Evolutionary conservation across 2,888 invertebrate genomes (phyloP).

Genomic region (Chymomyza amoena): DNA sequence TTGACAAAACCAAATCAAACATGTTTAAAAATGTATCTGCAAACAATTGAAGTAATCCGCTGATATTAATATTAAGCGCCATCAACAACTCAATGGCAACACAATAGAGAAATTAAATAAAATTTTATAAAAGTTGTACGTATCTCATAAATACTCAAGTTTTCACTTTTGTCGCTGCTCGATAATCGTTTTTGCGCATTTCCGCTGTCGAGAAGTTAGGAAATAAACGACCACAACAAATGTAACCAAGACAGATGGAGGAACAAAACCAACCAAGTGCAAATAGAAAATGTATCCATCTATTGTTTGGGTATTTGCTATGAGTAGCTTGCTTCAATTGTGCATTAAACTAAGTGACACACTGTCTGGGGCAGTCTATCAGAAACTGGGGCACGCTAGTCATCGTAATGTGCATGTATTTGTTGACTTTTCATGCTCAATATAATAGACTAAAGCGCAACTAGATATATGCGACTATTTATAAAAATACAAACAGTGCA

Average conservation of each 20-base stretch:
- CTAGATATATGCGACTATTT: conserved; percentile 25
- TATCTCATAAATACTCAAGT: conserved; percentile 16
- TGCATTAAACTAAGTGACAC: background rate
- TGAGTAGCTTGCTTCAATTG: background rate
- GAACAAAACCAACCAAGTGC: background rate
- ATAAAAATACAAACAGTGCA: conserved; percentile 28
- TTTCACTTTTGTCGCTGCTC: background rate
- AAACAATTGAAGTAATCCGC: too few relatives aligned
- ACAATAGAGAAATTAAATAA: conserved; percentile 40
- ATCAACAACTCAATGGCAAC: background rate
- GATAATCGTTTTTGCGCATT: conserved; percentile 37
- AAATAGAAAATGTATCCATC: conserved; percentile 10
- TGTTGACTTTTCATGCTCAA: conserved; percentile 18
- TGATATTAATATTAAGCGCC: too few relatives aligned
- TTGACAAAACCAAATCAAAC: too few relatives aligned
- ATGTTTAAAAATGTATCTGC: too few relatives aligned
- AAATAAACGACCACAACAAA: background rate
- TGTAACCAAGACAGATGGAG: background rate
- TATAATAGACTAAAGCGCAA: conserved; percentile 39
- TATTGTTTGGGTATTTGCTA: conserved; percentile 6
- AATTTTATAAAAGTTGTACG: conserved; percentile 32
- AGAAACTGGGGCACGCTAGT: conserved; percentile 29
- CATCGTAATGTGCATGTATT: conserved; percentile 12
- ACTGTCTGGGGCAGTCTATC: background rate
- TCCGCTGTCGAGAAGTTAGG: conserved; percentile 7